Conservation (phyloP, 2,113 vertebrate species). For the Peromyscus californicus region DNA sequence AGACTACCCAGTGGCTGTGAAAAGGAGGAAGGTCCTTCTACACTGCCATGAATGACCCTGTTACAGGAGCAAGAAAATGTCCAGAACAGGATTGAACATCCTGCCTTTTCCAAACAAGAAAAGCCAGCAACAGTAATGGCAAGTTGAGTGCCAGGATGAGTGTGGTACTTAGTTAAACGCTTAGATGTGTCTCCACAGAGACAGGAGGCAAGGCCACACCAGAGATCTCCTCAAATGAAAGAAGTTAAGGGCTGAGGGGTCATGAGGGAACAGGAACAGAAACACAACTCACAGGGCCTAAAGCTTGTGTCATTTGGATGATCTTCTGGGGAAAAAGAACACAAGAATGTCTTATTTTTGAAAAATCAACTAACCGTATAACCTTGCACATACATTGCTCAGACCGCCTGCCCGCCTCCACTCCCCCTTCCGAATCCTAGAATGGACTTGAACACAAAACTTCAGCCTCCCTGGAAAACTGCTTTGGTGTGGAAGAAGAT, state of each 20-base stretch:
- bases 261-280: not conserved
- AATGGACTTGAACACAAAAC: not conserved
- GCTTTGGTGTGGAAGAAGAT: not conserved
- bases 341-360: conserved; percentile 10
- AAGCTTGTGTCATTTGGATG: not conserved
- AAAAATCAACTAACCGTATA: not conserved
- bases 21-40: not conserved
- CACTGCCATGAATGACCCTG: not conserved
- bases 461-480: not conserved
- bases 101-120: not conserved
- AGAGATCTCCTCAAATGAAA: not conserved
- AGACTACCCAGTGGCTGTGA: not conserved
- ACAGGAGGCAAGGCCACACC: not conserved
- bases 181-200: not conserved
- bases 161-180: not conserved
- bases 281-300: not conserved
- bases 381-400: not conserved
- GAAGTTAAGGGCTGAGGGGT: not conserved
- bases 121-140: not conserved
- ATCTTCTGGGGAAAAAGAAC: not conserved
- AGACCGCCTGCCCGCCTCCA: not conserved
- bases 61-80: not conserved
- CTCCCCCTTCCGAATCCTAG: not conserved
- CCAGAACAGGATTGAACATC: not conserved
- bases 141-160: not conserved